These are phyloP conservation scores for Pristionchus maxplancki DNA, from an alignment of 2,888 invertebrate species.

Conservation along the genomic window DNA sequence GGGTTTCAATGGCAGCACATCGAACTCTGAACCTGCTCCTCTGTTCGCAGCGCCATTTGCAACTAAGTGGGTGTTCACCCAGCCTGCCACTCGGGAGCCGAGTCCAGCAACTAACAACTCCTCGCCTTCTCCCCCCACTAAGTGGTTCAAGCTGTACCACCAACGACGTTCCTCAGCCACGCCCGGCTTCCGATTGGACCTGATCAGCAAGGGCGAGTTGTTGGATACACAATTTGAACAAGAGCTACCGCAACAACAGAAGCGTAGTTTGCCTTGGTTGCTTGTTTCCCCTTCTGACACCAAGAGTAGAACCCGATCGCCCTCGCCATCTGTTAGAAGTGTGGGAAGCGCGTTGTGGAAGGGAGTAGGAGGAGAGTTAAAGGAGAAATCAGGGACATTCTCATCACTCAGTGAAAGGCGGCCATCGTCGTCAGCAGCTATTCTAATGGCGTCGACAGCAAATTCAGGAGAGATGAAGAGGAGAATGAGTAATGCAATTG, in stretches of 20 bases:
- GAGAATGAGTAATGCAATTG: constrained; percentile 48
- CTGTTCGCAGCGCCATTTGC: not conserved
- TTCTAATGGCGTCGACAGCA: not conserved
- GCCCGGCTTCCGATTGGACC: not conserved
- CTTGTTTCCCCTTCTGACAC: not conserved
- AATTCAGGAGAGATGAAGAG: constrained; percentile 13
- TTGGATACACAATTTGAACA: not conserved
- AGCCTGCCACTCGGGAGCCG: not conserved
- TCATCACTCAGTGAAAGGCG: not conserved
- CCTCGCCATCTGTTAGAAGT: not conserved
- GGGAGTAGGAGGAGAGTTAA: not conserved
- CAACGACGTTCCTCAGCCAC: not conserved
- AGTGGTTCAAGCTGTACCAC: not conserved
- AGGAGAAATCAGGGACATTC: not conserved
- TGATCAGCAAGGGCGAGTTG: not conserved
- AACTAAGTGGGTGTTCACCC: not conserved
- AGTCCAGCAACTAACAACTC: not conserved
- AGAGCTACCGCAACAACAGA: not conserved
- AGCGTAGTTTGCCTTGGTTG: not conserved
- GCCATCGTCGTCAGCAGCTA: not conserved
- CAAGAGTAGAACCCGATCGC: not conserved
- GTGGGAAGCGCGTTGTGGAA: not conserved
- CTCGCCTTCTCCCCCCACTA: not conserved
- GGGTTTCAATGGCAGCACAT: not conserved
- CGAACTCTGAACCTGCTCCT: not conserved